Conservation (phyloP, 1,140 invertebrate species). For the Lasioglossum baleicum region DNA sequence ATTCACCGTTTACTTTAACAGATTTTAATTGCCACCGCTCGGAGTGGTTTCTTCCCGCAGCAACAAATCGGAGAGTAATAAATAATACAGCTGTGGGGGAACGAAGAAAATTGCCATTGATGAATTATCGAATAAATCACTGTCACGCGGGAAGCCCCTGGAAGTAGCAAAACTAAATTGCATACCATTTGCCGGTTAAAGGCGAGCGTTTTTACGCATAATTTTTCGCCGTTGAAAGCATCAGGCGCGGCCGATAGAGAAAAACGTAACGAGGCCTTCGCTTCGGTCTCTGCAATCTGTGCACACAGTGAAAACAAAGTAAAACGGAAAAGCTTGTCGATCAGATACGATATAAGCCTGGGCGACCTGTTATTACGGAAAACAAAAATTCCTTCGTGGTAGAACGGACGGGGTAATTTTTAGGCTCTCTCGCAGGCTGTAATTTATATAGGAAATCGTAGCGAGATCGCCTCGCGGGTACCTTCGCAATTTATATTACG, state of each 20-base stretch:
- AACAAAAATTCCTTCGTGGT: background rate
- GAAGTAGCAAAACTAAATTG: background rate
- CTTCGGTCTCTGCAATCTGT: background rate
- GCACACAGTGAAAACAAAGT: background rate
- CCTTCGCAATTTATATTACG: conserved; percentile 18
- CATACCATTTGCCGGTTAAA: background rate
- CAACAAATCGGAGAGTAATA: no score
- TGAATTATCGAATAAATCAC: background rate
- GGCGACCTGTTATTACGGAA: conserved; percentile 27
- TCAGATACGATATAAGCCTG: background rate
- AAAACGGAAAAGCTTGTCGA: background rate
- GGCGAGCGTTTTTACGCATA: background rate
- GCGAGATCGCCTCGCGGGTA: background rate
- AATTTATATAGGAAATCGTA: conserved; percentile 24
- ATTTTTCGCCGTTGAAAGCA: background rate
- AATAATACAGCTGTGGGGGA: no score
- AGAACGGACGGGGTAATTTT: conserved; percentile 12
- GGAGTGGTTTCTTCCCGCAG: no score
- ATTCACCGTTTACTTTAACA: no score
- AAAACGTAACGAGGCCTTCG: background rate
- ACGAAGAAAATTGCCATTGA: background rate
- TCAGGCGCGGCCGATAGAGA: background rate
- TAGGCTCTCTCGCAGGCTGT: background rate
- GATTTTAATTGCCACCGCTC: no score
- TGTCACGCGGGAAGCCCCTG: background rate